Evolutionary conservation across 37 sponge, comb jelly and placozoan genomes (phyloP).

Genomic region (Oopsacas minuta): DNA sequence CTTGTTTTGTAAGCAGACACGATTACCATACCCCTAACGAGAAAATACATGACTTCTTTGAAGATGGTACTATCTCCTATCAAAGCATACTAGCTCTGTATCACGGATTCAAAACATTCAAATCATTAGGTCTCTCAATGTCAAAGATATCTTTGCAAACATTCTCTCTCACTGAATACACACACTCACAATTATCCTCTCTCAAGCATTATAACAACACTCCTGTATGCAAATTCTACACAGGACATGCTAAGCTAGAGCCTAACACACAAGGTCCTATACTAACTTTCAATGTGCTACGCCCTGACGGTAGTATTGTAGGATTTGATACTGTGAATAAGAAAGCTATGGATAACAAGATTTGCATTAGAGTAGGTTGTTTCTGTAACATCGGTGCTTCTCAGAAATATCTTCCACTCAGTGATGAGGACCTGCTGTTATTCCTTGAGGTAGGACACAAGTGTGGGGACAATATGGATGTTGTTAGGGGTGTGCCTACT

Average conservation of each 20-base stretch:
- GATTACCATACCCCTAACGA: slow-evolving; percentile 33
- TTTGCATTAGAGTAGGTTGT: slow-evolving; percentile 83
- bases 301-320: slow-evolving; percentile 39
- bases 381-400: slow-evolving; percentile 92
- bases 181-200: slow-evolving; percentile 24
- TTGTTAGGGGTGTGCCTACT: slow-evolving; percentile 69
- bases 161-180: slow-evolving; percentile 42
- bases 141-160: slow-evolving; percentile 42
- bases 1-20: slow-evolving; percentile 33
- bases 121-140: slow-evolving; percentile 35
- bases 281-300: slow-evolving; percentile 63
- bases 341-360: slow-evolving; percentile 35
- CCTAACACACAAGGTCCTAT: slow-evolving; percentile 53
- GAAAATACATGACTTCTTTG: slow-evolving; percentile 59
- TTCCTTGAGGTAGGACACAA: slow-evolving; percentile 69
- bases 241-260: slow-evolving; percentile 22
- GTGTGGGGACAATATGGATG: slow-evolving; percentile 74
- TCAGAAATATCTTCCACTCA: slow-evolving; percentile 43
- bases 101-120: slow-evolving; percentile 61
- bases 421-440: slow-evolving; percentile 23
- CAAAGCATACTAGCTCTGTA: slow-evolving; percentile 61
- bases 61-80: slow-evolving; percentile 80
- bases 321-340: slow-evolving; percentile 66
- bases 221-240: slow-evolving; percentile 53
- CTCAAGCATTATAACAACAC: slow-evolving; percentile 40